These are phyloP conservation scores for Lepilemur ruficaudatus DNA, from an alignment of 2,797 vertebrate species.

Conservation along the genomic window DNA sequence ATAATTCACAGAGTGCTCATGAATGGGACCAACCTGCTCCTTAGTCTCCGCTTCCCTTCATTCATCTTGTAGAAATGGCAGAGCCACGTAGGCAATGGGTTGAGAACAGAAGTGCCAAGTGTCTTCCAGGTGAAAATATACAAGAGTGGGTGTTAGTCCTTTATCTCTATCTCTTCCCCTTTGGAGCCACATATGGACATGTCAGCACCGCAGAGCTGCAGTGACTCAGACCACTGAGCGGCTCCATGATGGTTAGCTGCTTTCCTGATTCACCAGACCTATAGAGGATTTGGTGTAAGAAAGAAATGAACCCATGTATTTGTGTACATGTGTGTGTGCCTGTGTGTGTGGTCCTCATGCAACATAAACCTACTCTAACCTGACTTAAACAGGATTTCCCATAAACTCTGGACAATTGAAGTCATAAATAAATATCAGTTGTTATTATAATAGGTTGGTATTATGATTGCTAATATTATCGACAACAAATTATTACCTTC, in stretches of 20 bases:
- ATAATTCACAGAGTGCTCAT: not conserved
- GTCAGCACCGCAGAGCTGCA: not conserved
- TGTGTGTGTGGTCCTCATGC: not conserved
- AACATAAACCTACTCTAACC: not conserved
- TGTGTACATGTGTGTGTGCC: not conserved
- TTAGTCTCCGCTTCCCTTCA: not conserved
- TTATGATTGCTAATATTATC: not conserved
- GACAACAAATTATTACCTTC: not conserved
- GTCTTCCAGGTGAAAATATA: not conserved
- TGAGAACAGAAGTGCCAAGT: not conserved
- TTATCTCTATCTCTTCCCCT: not conserved
- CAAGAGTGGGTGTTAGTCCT: not conserved
- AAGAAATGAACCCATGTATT: not conserved
- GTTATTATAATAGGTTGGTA: not conserved
- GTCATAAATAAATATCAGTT: not conserved
- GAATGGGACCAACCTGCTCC: not conserved
- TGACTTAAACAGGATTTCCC: not conserved
- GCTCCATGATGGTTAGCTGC: not conserved
- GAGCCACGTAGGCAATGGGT: not conserved
- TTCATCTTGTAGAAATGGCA: not conserved
- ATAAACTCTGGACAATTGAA: not conserved
- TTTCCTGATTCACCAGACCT: not conserved
- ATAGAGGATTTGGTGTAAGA: not conserved
- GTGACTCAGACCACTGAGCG: fast-evolving
- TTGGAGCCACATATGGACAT: not conserved